Evolutionary conservation across 2,113 vertebrate species (phyloP).

Genomic region (Siphamia tubifer): DNA sequence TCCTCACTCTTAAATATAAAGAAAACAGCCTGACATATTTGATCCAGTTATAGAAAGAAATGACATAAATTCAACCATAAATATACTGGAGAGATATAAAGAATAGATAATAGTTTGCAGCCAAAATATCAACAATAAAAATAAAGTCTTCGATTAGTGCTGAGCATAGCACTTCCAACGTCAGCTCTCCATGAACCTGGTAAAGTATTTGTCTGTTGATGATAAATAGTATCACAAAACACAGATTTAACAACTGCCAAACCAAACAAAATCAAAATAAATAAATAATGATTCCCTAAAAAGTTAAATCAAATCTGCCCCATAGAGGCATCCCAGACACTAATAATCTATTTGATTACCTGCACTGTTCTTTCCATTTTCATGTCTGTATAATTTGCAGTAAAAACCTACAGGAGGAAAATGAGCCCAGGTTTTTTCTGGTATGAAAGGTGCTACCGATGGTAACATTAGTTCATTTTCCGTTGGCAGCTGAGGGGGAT

Average conservation of each 20-base stretch:
- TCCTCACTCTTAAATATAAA: too few relatives aligned
- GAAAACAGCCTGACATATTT: too few relatives aligned
- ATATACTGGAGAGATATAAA: neutral
- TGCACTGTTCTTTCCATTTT: constrained; percentile 1
- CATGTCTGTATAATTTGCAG: neutral
- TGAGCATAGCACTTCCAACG: neutral
- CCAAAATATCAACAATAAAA: constrained; percentile 11
- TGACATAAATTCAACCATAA: constrained; percentile 8
- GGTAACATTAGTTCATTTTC: constrained; percentile 20
- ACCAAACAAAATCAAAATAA: neutral
- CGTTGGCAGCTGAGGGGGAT: neutral
- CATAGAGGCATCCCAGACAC: neutral
- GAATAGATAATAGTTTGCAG: constrained; percentile 1
- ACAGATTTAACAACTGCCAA: neutral
- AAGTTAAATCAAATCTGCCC: neutral
- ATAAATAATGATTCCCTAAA: neutral
- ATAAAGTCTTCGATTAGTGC: neutral
- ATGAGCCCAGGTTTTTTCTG: constrained; percentile 5
- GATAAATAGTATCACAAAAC: neutral
- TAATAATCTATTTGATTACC: constrained; percentile 21
- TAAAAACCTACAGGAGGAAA: neutral
- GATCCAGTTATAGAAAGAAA: constrained; percentile 22
- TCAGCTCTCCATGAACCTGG: neutral
- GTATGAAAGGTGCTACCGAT: constrained; percentile 26
- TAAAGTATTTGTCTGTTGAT: neutral